These are phyloP conservation scores for Lepidothrix coronata DNA, from an alignment of 2,113 vertebrate species.

Conservation along the genomic window DNA sequence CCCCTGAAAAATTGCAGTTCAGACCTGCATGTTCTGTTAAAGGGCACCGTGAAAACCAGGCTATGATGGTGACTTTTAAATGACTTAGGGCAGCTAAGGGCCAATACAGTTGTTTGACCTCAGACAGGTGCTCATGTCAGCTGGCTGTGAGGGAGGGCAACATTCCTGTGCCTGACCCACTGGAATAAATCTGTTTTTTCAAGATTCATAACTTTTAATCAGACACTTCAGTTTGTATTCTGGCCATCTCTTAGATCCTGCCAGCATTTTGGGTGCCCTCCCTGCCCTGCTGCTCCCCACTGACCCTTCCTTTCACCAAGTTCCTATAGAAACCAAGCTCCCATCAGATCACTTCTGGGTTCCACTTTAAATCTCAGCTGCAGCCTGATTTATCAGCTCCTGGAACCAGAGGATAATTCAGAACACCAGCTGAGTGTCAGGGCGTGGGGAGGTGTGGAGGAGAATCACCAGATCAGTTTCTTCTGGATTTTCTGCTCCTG, in stretches of 20 bases:
- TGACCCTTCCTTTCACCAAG: not conserved
- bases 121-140: not conserved
- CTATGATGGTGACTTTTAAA: not conserved
- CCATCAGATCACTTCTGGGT: not conserved
- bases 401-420: not conserved
- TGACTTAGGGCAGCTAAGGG: not conserved
- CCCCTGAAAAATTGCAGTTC: not conserved
- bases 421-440: not conserved
- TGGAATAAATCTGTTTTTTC: not conserved
- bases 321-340: not conserved
- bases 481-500: slow-evolving; percentile 13
- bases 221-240: not conserved
- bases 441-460: accelerated
- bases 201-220: not conserved
- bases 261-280: not conserved
- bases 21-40: not conserved
- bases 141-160: not conserved
- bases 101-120: not conserved
- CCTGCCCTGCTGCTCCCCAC: not conserved
- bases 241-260: not conserved
- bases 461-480: not conserved
- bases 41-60: not conserved
- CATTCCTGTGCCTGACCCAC: not conserved
- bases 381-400: not conserved
- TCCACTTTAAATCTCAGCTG: not conserved